phyloP scores from a whole-genome alignment of 2,888 invertebrate genomes.

The Lycocerus yunnanus region DNA sequence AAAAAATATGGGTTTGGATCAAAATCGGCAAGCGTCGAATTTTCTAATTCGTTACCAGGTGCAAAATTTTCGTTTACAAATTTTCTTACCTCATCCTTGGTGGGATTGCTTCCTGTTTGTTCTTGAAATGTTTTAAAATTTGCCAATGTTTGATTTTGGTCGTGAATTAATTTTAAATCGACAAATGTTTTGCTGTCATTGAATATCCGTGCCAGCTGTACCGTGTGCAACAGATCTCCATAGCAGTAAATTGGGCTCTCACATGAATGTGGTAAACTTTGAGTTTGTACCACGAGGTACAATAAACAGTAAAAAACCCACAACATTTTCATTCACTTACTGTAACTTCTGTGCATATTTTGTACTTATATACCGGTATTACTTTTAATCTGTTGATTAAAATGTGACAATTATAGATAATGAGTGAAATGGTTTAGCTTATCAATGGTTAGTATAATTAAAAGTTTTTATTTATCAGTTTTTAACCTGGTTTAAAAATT shows the following conservation, averaged over 20 bases:
- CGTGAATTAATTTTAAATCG: constrained; percentile 39
- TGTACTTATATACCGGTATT: background rate
- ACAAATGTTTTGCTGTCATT: constrained; percentile 21
- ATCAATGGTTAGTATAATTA: background rate
- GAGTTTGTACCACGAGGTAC: background rate
- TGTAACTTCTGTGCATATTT: background rate
- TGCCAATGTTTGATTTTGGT: constrained; percentile 61
- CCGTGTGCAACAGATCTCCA: constrained; percentile 15
- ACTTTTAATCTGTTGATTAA: background rate
- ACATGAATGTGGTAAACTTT: constrained; percentile 16
- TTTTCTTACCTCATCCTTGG: constrained; percentile 55
- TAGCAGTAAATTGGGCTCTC: constrained; percentile 20
- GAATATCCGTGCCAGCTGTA: constrained; percentile 15
- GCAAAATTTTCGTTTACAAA: constrained; percentile 66
- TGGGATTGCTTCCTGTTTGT: constrained; percentile 57
- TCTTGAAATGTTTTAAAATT: constrained; percentile 64
- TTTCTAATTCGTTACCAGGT: constrained; percentile 62
- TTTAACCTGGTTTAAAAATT: too few species aligned
- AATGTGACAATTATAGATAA: background rate
- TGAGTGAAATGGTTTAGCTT: background rate
- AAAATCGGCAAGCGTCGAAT: constrained; percentile 66
- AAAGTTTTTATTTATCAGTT: background rate
- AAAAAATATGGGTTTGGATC: constrained; percentile 65
- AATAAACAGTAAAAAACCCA: background rate
- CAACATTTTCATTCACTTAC: background rate